A percentile compares a stretch with the other conserved stretches of the same genome.
phyloP scores from a whole-genome alignment of 2,113 vertebrate genomes.

The Malurus melanocephalus region DNA sequence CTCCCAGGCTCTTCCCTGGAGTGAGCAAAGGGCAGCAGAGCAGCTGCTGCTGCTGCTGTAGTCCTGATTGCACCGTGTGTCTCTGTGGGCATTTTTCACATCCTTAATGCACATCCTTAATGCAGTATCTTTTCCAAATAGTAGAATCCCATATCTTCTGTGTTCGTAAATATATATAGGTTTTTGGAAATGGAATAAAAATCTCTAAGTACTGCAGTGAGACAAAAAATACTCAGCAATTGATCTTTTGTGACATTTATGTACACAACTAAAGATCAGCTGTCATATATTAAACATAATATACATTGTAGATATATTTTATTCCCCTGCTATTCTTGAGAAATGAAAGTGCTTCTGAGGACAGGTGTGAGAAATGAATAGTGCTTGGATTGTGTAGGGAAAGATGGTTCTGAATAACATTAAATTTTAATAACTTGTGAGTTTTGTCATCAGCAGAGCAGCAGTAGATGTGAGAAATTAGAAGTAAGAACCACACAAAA shows the following conservation, averaged over 20 bases:
- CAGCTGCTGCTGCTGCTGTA: neutral
- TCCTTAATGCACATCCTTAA: neutral
- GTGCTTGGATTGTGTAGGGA: neutral
- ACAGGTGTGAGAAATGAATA: conserved; percentile 39
- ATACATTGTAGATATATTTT: neutral
- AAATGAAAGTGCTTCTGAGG: conserved; percentile 35
- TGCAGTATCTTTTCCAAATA: neutral
- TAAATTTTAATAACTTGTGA: conserved; percentile 54
- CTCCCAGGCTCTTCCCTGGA: neutral
- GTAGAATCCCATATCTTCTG: neutral
- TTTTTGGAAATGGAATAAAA: neutral
- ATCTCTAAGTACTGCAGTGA: neutral
- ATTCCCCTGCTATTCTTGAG: neutral
- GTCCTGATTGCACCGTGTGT: neutral
- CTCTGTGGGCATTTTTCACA: neutral
- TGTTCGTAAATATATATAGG: neutral
- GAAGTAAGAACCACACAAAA: conserved; percentile 10
- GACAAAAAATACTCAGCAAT: conserved; percentile 6
- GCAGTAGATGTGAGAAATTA: conserved; percentile 18
- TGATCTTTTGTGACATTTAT: conserved; percentile 45
- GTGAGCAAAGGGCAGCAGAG: neutral
- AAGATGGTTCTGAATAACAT: conserved; percentile 31
- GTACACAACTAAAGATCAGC: conserved; percentile 9
- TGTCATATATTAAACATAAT: neutral
- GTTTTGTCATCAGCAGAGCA: conserved; percentile 40